Evolutionary conservation across 2,888 invertebrate species (phyloP).

Genomic region (Brachyptera putata): DNA sequence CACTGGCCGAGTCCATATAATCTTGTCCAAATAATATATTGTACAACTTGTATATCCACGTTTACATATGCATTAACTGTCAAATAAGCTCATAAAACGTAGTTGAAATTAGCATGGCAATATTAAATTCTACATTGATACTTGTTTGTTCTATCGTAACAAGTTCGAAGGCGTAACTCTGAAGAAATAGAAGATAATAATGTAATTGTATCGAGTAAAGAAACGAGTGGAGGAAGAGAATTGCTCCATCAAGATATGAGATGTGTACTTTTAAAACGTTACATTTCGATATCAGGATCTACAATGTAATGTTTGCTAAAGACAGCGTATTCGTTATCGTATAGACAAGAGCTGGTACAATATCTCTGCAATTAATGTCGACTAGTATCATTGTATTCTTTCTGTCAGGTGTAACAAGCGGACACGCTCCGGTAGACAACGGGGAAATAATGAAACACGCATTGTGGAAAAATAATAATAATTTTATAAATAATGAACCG

Average conservation of each 20-base stretch:
- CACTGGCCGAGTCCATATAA: slow-evolving; percentile 7
- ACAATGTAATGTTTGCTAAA: background rate
- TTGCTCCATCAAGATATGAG: background rate
- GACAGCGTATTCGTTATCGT: background rate
- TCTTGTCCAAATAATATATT: slow-evolving; percentile 7
- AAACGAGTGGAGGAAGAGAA: background rate
- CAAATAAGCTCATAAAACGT: slow-evolving; percentile 18
- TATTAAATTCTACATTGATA: background rate
- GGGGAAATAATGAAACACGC: slow-evolving; percentile 12
- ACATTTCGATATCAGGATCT: background rate
- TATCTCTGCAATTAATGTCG: slow-evolving; percentile 18
- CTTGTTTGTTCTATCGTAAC: slow-evolving; percentile 1
- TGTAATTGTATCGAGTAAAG: slow-evolving; percentile 17
- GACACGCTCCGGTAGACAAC: background rate
- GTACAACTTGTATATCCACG: slow-evolving; percentile 3
- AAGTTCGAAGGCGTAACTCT: slow-evolving; percentile 5
- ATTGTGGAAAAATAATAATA: slow-evolving; percentile 9
- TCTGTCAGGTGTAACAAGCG: background rate
- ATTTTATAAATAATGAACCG: slow-evolving; percentile 17
- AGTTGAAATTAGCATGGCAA: slow-evolving; percentile 16
- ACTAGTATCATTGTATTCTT: slow-evolving; percentile 9
- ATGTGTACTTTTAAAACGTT: background rate
- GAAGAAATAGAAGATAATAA: background rate
- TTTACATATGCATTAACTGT: slow-evolving; percentile 20
- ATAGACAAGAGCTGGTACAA: too few relatives aligned